Percentiles rank a stretch among this genome's conserved stretches.
phyloP scores from a whole-genome alignment of 2,797 vertebrate genomes.

The Chelidonichthys spinosus region DNA sequence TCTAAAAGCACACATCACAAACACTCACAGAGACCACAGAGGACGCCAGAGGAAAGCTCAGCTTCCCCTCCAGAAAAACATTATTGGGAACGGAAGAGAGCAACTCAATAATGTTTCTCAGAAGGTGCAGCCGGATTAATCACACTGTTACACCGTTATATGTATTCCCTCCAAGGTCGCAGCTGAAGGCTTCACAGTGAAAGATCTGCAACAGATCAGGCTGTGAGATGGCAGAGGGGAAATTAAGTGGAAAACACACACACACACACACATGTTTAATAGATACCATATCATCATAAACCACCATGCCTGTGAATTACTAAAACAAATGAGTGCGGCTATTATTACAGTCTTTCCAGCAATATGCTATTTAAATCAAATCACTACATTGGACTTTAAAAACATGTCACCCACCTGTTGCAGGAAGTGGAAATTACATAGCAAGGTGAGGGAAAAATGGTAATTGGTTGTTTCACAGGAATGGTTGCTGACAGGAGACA shows the following conservation, averaged over 20 bases:
- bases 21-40: slow-evolving; percentile 34
- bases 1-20: slow-evolving; percentile 43
- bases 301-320: slow-evolving; percentile 36
- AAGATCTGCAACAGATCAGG: slow-evolving; percentile 37
- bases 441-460: slow-evolving; percentile 34
- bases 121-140: slow-evolving; percentile 36
- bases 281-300: slow-evolving; percentile 27
- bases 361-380: slow-evolving; percentile 64
- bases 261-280: slow-evolving; percentile 34
- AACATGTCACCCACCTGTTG: slow-evolving; percentile 70
- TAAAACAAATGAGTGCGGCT: slow-evolving; percentile 31
- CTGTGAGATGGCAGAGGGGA: slow-evolving; percentile 47
- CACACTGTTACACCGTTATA: slow-evolving; percentile 27
- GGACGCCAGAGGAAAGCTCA: slow-evolving; percentile 23
- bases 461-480: slow-evolving; percentile 52
- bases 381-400: slow-evolving; percentile 52
- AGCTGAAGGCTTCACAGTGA: slow-evolving; percentile 38
- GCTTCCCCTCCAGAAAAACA: slow-evolving; percentile 43
- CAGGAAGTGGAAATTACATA: slow-evolving; percentile 70
- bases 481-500: slow-evolving; percentile 30
- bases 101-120: slow-evolving; percentile 33
- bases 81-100: slow-evolving; percentile 16
- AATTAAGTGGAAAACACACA: slow-evolving; percentile 68
- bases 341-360: slow-evolving; percentile 52
- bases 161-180: slow-evolving; percentile 44